Conservation (phyloP, 1,140 invertebrate genomes). For the Trachymyrmex septentrionalis region DNA sequence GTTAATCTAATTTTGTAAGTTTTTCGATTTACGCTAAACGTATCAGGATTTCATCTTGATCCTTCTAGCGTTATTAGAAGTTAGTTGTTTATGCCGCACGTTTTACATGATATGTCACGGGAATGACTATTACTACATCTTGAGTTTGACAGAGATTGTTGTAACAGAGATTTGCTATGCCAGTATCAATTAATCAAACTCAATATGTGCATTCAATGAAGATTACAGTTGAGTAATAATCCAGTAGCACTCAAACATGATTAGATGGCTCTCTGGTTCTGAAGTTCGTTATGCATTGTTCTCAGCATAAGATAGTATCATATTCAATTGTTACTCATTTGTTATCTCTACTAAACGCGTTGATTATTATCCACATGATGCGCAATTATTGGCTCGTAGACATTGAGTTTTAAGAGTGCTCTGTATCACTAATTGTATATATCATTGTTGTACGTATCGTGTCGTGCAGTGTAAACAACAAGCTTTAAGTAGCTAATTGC, state of each 20-base stretch:
- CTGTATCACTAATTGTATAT: slow-evolving; percentile 2
- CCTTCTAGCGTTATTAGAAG: not conserved
- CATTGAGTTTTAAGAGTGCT: slow-evolving; percentile 26
- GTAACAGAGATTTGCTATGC: not conserved
- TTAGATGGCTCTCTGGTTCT: not conserved
- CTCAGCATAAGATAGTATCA: not conserved
- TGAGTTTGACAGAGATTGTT: not conserved
- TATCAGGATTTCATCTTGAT: not conserved
- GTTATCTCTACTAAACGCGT: slow-evolving; percentile 16
- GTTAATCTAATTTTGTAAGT: slow-evolving; percentile 39
- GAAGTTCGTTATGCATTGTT: not conserved
- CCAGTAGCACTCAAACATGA: slow-evolving; percentile 2
- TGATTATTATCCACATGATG: not conserved
- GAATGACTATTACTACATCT: not conserved
- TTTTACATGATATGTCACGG: slow-evolving; percentile 14
- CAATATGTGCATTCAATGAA: not conserved
- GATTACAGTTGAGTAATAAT: slow-evolving; percentile 1
- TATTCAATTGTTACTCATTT: not conserved
- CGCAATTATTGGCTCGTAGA: not conserved
- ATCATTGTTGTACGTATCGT: slow-evolving; percentile 3
- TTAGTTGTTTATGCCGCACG: not conserved
- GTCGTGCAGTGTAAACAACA: slow-evolving; percentile 39
- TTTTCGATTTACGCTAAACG: slow-evolving; percentile 7
- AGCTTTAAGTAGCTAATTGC: slow-evolving; percentile 46
- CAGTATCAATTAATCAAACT: not conserved